Conservation (phyloP, 2,797 vertebrate species). For the Rhyacichthys aspro region DNA sequence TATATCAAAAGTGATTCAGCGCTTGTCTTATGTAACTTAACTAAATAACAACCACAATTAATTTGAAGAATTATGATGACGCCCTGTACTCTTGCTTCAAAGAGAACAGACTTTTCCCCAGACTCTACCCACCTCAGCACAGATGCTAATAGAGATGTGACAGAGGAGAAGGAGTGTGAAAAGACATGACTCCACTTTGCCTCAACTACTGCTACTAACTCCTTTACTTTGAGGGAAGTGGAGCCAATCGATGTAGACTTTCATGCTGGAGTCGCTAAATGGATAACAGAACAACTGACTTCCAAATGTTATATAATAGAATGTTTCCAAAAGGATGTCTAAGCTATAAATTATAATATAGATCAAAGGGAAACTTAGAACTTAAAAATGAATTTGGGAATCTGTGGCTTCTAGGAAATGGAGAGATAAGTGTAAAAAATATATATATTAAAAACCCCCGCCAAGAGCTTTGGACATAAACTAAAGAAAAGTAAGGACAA, state of each 20-base stretch:
- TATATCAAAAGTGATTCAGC: too few relatives aligned
- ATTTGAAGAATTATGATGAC: too few relatives aligned
- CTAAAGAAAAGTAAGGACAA: not conserved
- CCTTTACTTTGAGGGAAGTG: not conserved
- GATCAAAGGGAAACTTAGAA: constrained; percentile 17
- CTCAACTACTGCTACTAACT: not conserved
- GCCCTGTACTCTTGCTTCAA: too few relatives aligned
- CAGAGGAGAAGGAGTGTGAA: not conserved
- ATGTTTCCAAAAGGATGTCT: not conserved
- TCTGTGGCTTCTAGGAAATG: constrained; percentile 4
- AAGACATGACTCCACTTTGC: not conserved
- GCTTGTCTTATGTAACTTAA: too few relatives aligned
- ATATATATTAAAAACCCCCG: not conserved
- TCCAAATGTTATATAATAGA: constrained; percentile 1
- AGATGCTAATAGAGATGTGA: not conserved
- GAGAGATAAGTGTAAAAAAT: constrained; percentile 19
- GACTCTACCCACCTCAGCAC: too few relatives aligned
- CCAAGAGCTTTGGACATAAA: constrained; percentile 9
- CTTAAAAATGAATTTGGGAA: constrained; percentile 9
- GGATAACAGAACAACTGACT: not conserved
- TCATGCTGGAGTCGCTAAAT: constrained; percentile 2
- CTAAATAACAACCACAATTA: too few relatives aligned
- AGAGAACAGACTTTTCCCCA: not conserved
- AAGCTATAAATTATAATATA: not conserved
- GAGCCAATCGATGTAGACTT: constrained; percentile 4